Evolutionary conservation across 1,140 invertebrate genomes (phyloP).

Genomic region (Lycorma delicatula): DNA sequence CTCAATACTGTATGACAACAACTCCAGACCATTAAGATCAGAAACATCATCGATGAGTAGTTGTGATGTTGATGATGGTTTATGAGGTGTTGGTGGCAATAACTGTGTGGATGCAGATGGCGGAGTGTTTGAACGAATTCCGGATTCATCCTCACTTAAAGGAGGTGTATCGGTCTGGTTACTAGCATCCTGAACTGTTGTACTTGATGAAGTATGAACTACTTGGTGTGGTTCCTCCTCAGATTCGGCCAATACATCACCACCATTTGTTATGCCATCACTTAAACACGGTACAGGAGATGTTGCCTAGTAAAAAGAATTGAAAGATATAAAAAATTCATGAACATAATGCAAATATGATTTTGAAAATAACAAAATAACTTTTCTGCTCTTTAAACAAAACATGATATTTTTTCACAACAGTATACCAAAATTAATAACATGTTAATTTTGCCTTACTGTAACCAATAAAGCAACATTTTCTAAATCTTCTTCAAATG

Average conservation of each 20-base stretch:
- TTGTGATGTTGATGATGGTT: background rate
- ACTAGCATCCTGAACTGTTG: background rate
- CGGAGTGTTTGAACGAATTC: background rate
- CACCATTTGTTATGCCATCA: too few species aligned
- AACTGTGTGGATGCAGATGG: background rate
- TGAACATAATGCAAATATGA: too few species aligned
- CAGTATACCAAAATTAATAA: too few species aligned
- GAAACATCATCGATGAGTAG: background rate
- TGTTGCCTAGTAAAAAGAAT: background rate
- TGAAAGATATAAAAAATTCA: background rate
- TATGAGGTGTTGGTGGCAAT: background rate
- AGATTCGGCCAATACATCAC: background rate
- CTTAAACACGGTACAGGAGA: background rate
- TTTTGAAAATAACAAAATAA: too few species aligned
- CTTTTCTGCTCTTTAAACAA: too few species aligned
- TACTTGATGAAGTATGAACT: background rate
- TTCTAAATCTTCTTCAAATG: too few species aligned
- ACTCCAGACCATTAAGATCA: background rate
- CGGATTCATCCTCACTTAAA: background rate
- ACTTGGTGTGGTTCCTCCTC: background rate
- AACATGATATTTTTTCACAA: too few species aligned
- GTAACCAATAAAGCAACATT: too few species aligned
- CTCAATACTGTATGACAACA: constrained; percentile 2
- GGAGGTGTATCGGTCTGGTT: background rate
- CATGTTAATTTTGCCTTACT: too few species aligned